Evolutionary conservation across 2,797 vertebrate genomes (phyloP), one percentile per base, ranked within the genome.

Genomic region (Hypotaenidia philippensis): DNA sequence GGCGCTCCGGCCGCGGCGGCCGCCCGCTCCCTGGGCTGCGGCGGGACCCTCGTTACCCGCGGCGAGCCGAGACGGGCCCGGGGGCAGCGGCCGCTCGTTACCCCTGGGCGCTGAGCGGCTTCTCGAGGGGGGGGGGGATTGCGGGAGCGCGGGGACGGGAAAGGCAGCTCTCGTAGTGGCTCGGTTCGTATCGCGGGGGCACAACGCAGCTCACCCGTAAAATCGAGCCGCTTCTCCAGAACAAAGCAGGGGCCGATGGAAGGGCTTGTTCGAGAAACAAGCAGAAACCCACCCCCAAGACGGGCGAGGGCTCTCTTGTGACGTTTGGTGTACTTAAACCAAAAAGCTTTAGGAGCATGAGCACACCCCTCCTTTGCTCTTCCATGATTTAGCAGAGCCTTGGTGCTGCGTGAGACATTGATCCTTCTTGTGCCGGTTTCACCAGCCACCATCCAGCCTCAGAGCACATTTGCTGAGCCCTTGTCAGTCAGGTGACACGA

Each of bases 361-460:
- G 12, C 9, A 61, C 16, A 49, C 27, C 10, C n/a, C 41, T 65
- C 11, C 18, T 45, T 45, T 84, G 16, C 45, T 87, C 50, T 87
- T 50, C 71, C 1, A 1, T 27, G 34, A 66, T 2, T 74, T 32
- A 23, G 13, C 23, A 29, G 8, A 49, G 74, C 13, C 47, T 60
- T 18, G 10, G 14, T 4, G 55, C 11, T 29, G 27, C 0, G 0
- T 1, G 22, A 55, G 36, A 63, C 27, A 19, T 44, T 27, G 32
- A 56, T 61, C 27, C 16, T 77, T 32, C 29, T 8, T 19, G 40
- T 2, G 1, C 4, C 32, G 41, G 25, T 50, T 23, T 87, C 65
- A 26, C 19, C 34, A 6, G 45, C 1, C 32, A 12, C 40, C 14
- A 38, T 20, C 49, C 23, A 26, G 45, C 36, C 79, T 27, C 1